phyloP scores from a whole-genome alignment of 2,797 vertebrate genomes.

The Liasis olivaceus region DNA sequence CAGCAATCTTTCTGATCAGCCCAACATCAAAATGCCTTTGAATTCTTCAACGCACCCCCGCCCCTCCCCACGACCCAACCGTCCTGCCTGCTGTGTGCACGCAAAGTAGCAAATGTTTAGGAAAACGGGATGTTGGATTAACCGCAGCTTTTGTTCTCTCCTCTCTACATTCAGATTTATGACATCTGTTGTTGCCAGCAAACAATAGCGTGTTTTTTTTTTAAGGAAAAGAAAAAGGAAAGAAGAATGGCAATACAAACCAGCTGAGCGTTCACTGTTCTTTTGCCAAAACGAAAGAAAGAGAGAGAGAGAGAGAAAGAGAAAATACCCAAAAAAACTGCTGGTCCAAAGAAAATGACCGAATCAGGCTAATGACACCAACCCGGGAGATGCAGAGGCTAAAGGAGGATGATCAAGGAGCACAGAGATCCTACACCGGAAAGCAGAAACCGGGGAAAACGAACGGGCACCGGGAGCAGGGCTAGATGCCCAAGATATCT shows the following conservation, averaged over 20 bases:
- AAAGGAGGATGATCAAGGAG: conserved; percentile 64
- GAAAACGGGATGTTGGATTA: conserved; percentile 40
- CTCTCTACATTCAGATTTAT: conserved; percentile 62
- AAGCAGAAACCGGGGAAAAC: conserved; percentile 59
- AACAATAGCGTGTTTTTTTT: conserved; percentile 56
- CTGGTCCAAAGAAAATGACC: conserved; percentile 59
- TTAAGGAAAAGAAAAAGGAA: neutral
- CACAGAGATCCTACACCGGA: conserved; percentile 63
- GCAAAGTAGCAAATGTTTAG: conserved; percentile 43
- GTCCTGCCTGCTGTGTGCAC: neutral
- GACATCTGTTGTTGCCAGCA: conserved; percentile 69
- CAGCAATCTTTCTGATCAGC: neutral
- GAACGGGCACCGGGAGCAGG: conserved; percentile 33
- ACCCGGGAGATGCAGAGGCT: conserved; percentile 57
- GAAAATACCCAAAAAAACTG: neutral
- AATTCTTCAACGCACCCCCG: neutral
- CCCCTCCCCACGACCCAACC: no score
- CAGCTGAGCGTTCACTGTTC: conserved; percentile 71
- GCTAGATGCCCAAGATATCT: conserved; percentile 62
- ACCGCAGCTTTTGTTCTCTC: conserved; percentile 57
- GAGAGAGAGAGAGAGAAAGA: neutral
- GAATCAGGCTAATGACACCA: conserved; percentile 57
- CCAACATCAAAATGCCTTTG: neutral
- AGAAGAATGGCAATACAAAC: conserved; percentile 53
- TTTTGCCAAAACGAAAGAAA: conserved; percentile 31